phyloP scores from a whole-genome alignment of 2,113 vertebrate genomes.

The Hemichromis elongatus region DNA sequence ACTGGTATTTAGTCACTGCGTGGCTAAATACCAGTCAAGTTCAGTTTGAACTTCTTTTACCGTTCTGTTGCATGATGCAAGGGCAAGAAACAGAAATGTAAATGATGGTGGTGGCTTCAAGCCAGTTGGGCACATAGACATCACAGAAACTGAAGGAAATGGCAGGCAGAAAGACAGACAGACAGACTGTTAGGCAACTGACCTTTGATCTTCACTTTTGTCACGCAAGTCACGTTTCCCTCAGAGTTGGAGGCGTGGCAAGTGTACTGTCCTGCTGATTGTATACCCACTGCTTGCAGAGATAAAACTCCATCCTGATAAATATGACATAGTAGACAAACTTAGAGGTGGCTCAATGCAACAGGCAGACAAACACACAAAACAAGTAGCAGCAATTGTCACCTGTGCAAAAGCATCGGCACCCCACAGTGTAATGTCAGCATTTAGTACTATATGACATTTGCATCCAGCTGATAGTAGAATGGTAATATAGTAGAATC shows the following conservation, averaged over 20 bases:
- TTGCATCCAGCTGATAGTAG: neutral
- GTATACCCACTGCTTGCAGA: conserved; percentile 68
- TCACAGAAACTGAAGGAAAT: neutral
- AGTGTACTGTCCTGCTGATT: conserved; percentile 80
- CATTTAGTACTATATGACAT: neutral
- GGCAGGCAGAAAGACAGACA: neutral
- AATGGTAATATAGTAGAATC: neutral
- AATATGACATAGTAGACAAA: conserved; percentile 10
- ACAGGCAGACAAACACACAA: neutral
- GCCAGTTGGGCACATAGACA: conserved; percentile 1
- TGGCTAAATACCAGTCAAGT: neutral
- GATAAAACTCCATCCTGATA: conserved; percentile 76
- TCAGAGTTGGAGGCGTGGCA: conserved; percentile 86
- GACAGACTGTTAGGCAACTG: conserved; percentile 19
- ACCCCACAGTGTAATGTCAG: neutral
- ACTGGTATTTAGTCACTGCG: neutral
- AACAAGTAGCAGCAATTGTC: neutral
- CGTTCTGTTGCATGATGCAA: conserved; percentile 55
- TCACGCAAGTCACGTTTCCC: conserved; percentile 78
- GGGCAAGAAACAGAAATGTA: conserved; percentile 49
- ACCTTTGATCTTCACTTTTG: conserved; percentile 89
- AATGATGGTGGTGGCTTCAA: conserved; percentile 13
- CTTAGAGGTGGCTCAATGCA: neutral
- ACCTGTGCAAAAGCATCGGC: neutral
- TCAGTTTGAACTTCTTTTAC: conserved; percentile 10